A percentile compares a stretch with the other conserved stretches of the same genome.
Conservation (phyloP, 1,140 invertebrate species). For the Vanessa tameamea region DNA sequence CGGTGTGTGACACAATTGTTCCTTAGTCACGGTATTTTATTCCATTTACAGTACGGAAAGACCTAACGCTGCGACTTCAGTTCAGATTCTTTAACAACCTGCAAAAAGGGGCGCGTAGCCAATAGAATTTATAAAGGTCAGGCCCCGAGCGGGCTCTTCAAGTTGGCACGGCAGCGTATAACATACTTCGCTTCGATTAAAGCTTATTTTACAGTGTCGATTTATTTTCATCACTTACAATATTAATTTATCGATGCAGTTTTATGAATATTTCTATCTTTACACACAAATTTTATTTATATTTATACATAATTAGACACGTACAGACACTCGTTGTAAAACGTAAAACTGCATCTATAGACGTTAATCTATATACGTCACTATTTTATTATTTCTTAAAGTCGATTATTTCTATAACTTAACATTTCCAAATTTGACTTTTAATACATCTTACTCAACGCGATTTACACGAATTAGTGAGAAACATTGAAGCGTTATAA, state of each 20-base stretch:
- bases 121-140: constrained; percentile 88
- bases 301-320: neutral
- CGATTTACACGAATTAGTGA: neutral
- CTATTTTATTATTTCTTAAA: constrained; percentile 7
- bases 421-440: constrained; percentile 25
- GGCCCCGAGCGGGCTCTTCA: constrained; percentile 85
- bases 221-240: constrained; percentile 66
- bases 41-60: constrained; percentile 92
- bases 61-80: constrained; percentile 93
- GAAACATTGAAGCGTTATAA: neutral
- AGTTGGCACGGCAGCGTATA: constrained; percentile 71
- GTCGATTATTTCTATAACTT: constrained; percentile 10
- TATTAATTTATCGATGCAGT: constrained; percentile 52
- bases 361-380: constrained; percentile 19
- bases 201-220: constrained; percentile 68
- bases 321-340: constrained; percentile 17
- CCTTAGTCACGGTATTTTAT: constrained; percentile 72
- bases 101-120: constrained; percentile 90
- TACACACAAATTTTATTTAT: neutral
- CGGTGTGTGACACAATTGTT: constrained; percentile 40
- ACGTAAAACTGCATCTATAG: constrained; percentile 39
- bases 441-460: constrained; percentile 20
- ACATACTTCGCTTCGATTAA: constrained; percentile 76
- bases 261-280: constrained; percentile 45
- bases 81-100: constrained; percentile 96